These are phyloP conservation scores for Muscicapa adusta DNA, from an alignment of 2,113 vertebrate species.

Conservation along the genomic window DNA sequence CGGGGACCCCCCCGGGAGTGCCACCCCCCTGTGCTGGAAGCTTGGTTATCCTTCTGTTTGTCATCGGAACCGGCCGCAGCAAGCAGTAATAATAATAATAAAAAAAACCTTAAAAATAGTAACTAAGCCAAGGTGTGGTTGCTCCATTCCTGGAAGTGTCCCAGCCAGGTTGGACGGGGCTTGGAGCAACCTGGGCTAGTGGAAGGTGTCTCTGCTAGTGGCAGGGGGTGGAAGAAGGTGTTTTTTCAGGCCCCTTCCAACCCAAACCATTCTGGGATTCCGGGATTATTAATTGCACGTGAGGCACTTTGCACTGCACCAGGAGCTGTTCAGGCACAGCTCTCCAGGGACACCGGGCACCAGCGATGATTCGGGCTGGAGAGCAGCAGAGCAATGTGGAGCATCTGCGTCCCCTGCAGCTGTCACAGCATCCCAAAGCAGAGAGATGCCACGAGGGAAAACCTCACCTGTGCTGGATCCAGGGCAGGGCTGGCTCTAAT, in stretches of 20 bases:
- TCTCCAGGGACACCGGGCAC: not conserved
- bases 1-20: not conserved
- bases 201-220: not conserved
- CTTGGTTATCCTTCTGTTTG: accelerated
- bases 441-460: not conserved
- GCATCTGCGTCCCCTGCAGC: not conserved
- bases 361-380: accelerated
- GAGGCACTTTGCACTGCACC: not conserved
- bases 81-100: no score
- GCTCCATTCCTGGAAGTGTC: not conserved
- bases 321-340: not conserved
- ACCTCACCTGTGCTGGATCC: not conserved
- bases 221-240: not conserved
- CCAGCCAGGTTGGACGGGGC: accelerated
- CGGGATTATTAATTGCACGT: accelerated
- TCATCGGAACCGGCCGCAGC: accelerated
- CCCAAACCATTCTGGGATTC: not conserved
- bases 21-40: not conserved
- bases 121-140: not conserved
- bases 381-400: not conserved
- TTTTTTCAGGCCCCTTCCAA: not conserved
- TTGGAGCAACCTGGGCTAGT: accelerated
- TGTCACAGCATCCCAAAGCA: not conserved
- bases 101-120: not conserved
- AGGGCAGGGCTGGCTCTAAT: accelerated